Evolutionary conservation across 1,140 invertebrate genomes (phyloP).

Genomic region (Neodiprion virginianus): DNA sequence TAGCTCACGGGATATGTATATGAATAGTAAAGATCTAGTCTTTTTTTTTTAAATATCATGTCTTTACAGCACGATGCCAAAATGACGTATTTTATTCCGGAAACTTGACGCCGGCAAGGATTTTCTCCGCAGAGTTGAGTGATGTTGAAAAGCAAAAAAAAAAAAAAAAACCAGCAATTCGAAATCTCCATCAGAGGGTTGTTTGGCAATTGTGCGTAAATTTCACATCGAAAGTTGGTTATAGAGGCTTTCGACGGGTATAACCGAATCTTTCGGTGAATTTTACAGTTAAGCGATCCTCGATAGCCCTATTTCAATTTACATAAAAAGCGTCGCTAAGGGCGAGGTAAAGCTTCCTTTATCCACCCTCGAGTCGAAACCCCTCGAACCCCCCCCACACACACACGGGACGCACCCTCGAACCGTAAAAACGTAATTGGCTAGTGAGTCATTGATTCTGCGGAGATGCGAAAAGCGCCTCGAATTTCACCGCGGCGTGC

Average conservation of each 20-base stretch:
- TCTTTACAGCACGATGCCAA: too few relatives aligned
- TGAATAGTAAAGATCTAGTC: too few relatives aligned
- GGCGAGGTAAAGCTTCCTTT: background rate
- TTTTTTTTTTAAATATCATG: too few relatives aligned
- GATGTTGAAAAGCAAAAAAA: too few relatives aligned
- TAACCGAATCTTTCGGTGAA: background rate
- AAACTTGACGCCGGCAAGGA: too few relatives aligned
- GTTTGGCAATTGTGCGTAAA: too few relatives aligned
- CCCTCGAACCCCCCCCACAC: background rate
- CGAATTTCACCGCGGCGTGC: background rate
- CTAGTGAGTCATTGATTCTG: conserved; percentile 1
- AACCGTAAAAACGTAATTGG: conserved; percentile 5
- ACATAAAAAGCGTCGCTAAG: background rate
- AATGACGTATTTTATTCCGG: too few relatives aligned
- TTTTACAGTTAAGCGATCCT: conserved; percentile 1
- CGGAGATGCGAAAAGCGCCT: conserved; percentile 2
- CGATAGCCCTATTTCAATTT: conserved; percentile 4
- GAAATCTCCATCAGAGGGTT: too few relatives aligned
- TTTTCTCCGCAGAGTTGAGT: too few relatives aligned
- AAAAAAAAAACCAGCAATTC: too few relatives aligned
- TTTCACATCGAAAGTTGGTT: too few relatives aligned
- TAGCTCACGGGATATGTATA: too few relatives aligned
- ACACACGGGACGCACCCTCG: background rate
- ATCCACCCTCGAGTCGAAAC: background rate
- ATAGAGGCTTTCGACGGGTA: background rate